Percentiles rank a stretch among this genome's conserved stretches.
These are phyloP conservation scores for Cactoblastis cactorum DNA, from an alignment of 2,888 invertebrate species.

Conservation along the genomic window DNA sequence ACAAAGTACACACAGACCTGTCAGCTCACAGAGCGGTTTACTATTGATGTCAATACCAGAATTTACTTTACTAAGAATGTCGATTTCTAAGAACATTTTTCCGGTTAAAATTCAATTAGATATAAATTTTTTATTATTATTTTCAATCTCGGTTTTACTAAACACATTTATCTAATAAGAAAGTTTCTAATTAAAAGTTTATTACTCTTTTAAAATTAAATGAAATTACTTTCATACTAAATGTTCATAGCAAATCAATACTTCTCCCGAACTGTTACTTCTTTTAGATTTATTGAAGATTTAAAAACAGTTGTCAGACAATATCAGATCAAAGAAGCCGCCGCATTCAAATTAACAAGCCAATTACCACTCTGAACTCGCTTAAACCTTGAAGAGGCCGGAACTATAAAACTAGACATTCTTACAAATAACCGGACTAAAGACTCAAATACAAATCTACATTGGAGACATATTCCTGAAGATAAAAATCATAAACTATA, in stretches of 20 bases:
- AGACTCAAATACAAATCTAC: slow-evolving; percentile 11
- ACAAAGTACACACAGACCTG: slow-evolving; percentile 44
- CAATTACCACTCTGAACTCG: slow-evolving; percentile 65
- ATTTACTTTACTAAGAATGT: slow-evolving; percentile 6
- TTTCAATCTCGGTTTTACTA: background rate
- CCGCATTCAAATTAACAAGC: slow-evolving; percentile 69
- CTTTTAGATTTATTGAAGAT: slow-evolving; percentile 41
- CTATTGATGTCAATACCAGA: slow-evolving; percentile 12
- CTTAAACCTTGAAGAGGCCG: slow-evolving; percentile 33
- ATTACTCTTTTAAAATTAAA: background rate
- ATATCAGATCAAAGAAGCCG: slow-evolving; percentile 61
- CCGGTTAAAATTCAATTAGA: background rate
- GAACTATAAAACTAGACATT: slow-evolving; percentile 51
- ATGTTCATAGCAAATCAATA: slow-evolving; percentile 31
- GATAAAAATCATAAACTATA: slow-evolving; percentile 42
- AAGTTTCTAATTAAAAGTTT: background rate
- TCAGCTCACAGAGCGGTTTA: slow-evolving; percentile 33
- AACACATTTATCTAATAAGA: background rate
- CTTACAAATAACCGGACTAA: slow-evolving; percentile 23
- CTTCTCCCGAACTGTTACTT: slow-evolving; percentile 51
- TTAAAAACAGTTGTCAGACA: slow-evolving; percentile 58
- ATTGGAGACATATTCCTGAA: slow-evolving; percentile 20
- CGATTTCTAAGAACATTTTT: slow-evolving; percentile 1
- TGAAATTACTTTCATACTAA: background rate
- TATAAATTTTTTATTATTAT: background rate